These are phyloP conservation scores for Rhagoletis zephyria DNA, from an alignment of 1,140 invertebrate genomes.

Conservation along the genomic window DNA sequence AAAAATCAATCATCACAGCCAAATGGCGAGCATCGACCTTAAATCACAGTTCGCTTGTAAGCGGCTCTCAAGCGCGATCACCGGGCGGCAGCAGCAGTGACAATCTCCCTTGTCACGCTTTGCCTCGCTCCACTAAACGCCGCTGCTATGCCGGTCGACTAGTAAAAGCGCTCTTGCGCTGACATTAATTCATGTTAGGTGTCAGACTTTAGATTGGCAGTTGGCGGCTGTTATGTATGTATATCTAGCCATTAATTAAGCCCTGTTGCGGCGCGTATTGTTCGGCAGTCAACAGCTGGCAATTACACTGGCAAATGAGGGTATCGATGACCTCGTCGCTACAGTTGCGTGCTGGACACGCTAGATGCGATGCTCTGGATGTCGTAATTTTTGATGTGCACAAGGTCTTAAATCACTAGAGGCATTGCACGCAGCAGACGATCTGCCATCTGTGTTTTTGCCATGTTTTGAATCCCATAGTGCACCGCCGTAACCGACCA, in stretches of 20 bases:
- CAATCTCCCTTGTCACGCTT: background rate
- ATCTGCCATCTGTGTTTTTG: background rate
- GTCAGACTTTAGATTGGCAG: slow-evolving; percentile 17
- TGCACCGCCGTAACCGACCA: background rate
- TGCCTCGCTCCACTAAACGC: background rate
- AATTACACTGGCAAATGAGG: slow-evolving; percentile 11
- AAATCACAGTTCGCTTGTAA: background rate
- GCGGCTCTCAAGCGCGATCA: background rate
- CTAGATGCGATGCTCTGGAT: background rate
- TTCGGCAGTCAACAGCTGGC: background rate
- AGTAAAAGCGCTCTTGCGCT: background rate
- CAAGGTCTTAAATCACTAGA: slow-evolving; percentile 7
- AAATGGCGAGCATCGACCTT: background rate
- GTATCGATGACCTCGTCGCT: background rate
- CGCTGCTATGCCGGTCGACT: background rate
- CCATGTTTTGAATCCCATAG: slow-evolving; percentile 19
- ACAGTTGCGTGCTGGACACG: background rate
- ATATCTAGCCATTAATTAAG: slow-evolving; percentile 10
- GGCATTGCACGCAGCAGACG: background rate
- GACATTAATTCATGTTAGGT: slow-evolving; percentile 2
- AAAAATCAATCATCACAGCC: background rate
- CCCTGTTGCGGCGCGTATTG: background rate
- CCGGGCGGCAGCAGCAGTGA: background rate
- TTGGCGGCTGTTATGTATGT: background rate
- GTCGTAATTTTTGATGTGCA: background rate